Base-by-base conservation (phyloP, 37 sponge, comb jelly and placozoan genomes). In the Ianthella basta region DNA sequence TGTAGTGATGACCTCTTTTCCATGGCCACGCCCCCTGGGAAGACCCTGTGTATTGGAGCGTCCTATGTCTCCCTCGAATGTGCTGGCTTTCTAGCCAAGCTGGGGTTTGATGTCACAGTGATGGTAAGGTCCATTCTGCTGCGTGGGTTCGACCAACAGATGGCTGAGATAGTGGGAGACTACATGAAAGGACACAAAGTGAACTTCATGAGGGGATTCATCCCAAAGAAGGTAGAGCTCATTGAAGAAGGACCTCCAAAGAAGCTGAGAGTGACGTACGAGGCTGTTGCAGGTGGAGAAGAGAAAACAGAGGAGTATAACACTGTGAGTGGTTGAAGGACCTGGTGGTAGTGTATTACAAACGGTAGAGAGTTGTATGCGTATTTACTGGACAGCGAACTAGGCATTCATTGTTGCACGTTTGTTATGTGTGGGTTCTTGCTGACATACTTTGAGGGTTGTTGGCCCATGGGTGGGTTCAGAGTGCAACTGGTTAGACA, bases 51-150 rank as follows among this genome's bases (percentile, higher is more conserved):
- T 60, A 80, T 99, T 24, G 99, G 99, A n/a, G 97, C 95, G 0
- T 97, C 97, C 36, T 99, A 99, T 57, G 97, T 99, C 20, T 96
- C 99, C 6, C 89, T 99, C 89, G 99, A 99, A 77, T 99, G 99
- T 91, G 97, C 97, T 27, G 99, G 99, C 29, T 99, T 99, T 82
- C 86, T 99, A 36, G 91, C 96, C 21, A 95, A 88, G n/a, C 25
- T 95, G 8, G 97, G 97, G 15, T 93, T 91, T 70, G 97, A 97
- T 53, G 88, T 88, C 59, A 92, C 96, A 6, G 91, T 90, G 54
- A 93, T 96, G 94, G 97, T 99, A 40, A 84, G 99, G 36, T 99
- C 99, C 61, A 99, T 99, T 25, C 82, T 99, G 16, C 88, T 99
- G 41, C 63, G 99, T 59, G 99, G 99, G 39, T 99, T 99, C 61